These are phyloP conservation scores for Epicampocera succincta DNA, from an alignment of 2,888 invertebrate genomes.

Conservation along the genomic window DNA sequence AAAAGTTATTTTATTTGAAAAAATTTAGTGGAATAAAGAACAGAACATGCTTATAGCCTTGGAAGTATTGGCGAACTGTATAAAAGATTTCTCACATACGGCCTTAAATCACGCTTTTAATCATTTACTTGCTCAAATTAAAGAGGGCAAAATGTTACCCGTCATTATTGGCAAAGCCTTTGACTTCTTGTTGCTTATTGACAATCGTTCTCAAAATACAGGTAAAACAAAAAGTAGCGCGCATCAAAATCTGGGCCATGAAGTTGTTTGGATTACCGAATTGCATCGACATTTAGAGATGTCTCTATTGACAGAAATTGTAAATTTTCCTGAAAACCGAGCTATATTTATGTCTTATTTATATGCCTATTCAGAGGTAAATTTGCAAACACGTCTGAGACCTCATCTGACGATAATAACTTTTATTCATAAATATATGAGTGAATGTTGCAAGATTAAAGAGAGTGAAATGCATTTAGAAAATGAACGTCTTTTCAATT, in stretches of 20 bases:
- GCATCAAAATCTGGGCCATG: slow-evolving; percentile 25
- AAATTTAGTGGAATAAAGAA: slow-evolving; percentile 77
- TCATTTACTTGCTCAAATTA: slow-evolving; percentile 75
- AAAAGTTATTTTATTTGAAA: neutral
- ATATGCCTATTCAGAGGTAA: slow-evolving; percentile 78
- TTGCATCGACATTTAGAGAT: slow-evolving; percentile 75
- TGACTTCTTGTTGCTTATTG: slow-evolving; percentile 77
- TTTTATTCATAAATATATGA: slow-evolving; percentile 77
- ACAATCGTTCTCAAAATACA: slow-evolving; percentile 74
- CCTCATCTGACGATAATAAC: slow-evolving; percentile 73
- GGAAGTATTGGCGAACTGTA: slow-evolving; percentile 77
- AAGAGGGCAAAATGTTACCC: slow-evolving; percentile 77
- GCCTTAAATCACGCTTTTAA: slow-evolving; percentile 79
- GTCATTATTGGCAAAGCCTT: slow-evolving; percentile 79
- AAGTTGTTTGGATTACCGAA: slow-evolving; percentile 74
- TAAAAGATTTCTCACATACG: slow-evolving; percentile 78
- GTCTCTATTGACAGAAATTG: slow-evolving; percentile 73
- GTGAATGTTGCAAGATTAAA: slow-evolving; percentile 74
- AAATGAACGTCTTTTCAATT: slow-evolving; percentile 79
- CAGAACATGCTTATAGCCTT: slow-evolving; percentile 79
- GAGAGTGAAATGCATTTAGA: slow-evolving; percentile 77
- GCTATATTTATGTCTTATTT: slow-evolving; percentile 76
- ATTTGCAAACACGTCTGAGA: slow-evolving; percentile 74
- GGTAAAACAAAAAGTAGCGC: slow-evolving; percentile 49
- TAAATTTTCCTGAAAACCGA: slow-evolving; percentile 76